These are phyloP conservation scores for Rostratula benghalensis DNA, from an alignment of 2,113 vertebrate genomes.

Conservation along the genomic window DNA sequence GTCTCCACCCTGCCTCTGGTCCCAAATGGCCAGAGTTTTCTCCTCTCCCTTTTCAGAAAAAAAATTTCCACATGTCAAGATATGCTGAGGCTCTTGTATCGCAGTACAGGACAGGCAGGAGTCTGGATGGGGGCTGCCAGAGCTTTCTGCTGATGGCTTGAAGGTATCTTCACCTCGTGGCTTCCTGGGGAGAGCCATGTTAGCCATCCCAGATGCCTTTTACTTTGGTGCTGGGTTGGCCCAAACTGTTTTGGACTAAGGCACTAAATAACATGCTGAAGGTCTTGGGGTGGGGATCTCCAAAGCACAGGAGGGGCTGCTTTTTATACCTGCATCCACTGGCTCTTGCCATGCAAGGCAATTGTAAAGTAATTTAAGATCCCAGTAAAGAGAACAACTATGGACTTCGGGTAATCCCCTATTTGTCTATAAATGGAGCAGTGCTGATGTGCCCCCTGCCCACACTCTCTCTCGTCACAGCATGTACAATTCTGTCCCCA, in stretches of 20 bases:
- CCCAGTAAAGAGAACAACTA: fast-evolving
- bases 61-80: neutral
- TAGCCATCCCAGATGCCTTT: neutral
- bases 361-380: neutral
- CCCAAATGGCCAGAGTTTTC: neutral
- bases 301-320: neutral
- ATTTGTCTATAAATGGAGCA: neutral
- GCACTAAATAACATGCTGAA: neutral
- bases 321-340: neutral
- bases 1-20: neutral
- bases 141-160: neutral
- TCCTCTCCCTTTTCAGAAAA: neutral
- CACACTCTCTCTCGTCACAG: neutral
- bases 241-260: fast-evolving
- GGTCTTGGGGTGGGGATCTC: fast-evolving
- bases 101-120: fast-evolving
- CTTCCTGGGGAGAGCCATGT: fast-evolving
- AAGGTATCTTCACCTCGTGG: neutral
- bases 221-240: neutral
- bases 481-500: neutral
- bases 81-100: neutral
- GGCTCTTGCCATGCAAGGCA: neutral
- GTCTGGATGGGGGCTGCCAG: too few relatives aligned
- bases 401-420: neutral
- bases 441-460: neutral